phyloP scores from a whole-genome alignment of 2,888 invertebrate species.

The Stenotaenia linearis region DNA sequence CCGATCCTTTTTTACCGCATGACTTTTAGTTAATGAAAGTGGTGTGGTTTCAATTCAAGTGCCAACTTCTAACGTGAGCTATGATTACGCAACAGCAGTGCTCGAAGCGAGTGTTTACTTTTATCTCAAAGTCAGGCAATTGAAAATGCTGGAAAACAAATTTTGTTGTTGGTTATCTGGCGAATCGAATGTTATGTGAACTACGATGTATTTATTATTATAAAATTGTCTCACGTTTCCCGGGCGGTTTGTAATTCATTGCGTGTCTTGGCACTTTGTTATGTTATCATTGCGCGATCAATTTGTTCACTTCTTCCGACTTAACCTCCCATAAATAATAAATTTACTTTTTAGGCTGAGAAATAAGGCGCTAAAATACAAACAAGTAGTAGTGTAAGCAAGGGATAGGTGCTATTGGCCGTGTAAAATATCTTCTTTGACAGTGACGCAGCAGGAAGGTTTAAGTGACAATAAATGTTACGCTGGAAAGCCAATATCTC shows the following conservation, averaged over 20 bases:
- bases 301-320: background rate
- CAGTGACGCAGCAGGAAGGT: background rate
- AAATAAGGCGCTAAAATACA: background rate
- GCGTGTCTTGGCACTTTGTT: background rate
- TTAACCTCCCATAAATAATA: background rate
- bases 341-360: background rate
- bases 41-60: background rate
- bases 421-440: background rate
- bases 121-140: background rate
- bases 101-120: background rate
- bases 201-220: background rate
- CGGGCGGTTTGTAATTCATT: background rate
- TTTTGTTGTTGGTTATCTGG: too few species aligned
- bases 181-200: background rate
- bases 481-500: background rate
- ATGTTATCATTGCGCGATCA: background rate
- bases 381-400: background rate
- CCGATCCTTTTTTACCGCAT: background rate
- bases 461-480: slow-evolving; percentile 1
- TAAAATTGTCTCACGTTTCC: background rate
- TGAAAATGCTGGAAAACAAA: background rate
- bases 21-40: slow-evolving; percentile 1
- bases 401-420: background rate
- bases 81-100: background rate
- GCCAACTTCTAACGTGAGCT: background rate